Evolutionary conservation across 2,113 vertebrate species (phyloP), one percentile per base, ranked within the genome.

Genomic region (Mixornis gularis): DNA sequence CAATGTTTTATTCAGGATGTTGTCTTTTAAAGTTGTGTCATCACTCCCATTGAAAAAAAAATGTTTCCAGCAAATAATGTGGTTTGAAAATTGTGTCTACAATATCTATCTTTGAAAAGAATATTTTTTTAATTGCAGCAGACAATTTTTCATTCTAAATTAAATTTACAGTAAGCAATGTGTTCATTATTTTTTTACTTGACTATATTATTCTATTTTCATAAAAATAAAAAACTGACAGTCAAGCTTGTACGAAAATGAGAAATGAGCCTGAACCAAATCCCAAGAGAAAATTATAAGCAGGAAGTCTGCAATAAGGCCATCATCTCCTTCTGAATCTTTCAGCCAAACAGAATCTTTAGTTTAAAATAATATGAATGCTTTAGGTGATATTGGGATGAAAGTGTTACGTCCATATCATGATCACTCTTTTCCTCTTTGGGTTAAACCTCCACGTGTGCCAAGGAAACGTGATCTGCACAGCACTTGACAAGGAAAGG

Each of bases 111-210:
- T 94, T 89, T 83, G n/a, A 93, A 85, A 65, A 41, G 24, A 32
- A 11, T 63, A n/a, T 17, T 19, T 66, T 72, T 90, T 90, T 92
- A 92, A 79, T 91, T 95, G 70, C 34, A 71, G 52, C 17, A 77
- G 68, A 66, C 30, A 81, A 4, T 92, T 95, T 79, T 93, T 41
- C 68, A 63, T 93, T 79, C 71, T 92, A 94, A 96, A 95, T 94
- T 93, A 93, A 91, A 93, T 95, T 92, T 92, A 79, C 51, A 94
- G 43, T 74, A 51, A 86, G 59, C 43, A 86, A 89, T 87, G 82
- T 89, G 83, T 95, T 94, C 27, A 64, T 96, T 91, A 85, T 92
- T 94, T 89, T 93, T 92, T 84, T 46, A 44, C 85, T 95, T 93
- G 70, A 36, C 36, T 93, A 36, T 83, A 85, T 88, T 73, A 76